phyloP scores from a whole-genome alignment of 2,888 invertebrate species.

The Therioaphis trifolii region DNA sequence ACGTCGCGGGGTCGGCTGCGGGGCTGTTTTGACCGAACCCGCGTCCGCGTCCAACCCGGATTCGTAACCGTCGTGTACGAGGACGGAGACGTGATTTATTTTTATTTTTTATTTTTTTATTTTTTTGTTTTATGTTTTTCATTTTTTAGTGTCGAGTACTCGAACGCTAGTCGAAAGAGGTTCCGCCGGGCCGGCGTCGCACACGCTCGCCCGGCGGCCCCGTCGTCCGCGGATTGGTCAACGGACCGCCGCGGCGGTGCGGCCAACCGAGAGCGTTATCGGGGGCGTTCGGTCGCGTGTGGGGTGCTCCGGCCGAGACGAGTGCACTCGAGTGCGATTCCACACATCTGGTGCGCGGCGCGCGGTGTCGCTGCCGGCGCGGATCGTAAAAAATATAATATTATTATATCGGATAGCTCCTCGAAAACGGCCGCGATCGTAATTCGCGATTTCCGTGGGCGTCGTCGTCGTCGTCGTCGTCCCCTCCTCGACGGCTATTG shows the following conservation, averaged over 20 bases:
- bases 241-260: background rate
- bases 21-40: too few species aligned
- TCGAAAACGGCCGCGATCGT: background rate
- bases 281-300: slow-evolving; percentile 18
- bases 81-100: too few species aligned
- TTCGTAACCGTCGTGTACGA: too few species aligned
- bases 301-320: background rate
- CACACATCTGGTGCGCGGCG: slow-evolving; percentile 40
- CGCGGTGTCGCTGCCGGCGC: too few species aligned
- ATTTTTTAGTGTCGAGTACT: too few species aligned
- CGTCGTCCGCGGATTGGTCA: slow-evolving; percentile 51
- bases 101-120: too few species aligned
- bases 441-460: background rate
- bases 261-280: slow-evolving; percentile 33
- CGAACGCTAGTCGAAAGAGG: slow-evolving; percentile 10
- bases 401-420: too few species aligned
- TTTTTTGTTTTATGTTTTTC: too few species aligned
- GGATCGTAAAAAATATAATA: too few species aligned
- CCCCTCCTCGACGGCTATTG: background rate
- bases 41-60: too few species aligned
- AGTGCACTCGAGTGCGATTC: slow-evolving; percentile 32
- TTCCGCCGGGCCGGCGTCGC: background rate
- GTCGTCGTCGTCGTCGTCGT: too few species aligned
- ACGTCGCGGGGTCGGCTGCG: too few species aligned
- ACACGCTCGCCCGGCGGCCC: background rate